Evolutionary conservation across 2,113 vertebrate genomes (phyloP).

Genomic region (Burhinus bistriatus): DNA sequence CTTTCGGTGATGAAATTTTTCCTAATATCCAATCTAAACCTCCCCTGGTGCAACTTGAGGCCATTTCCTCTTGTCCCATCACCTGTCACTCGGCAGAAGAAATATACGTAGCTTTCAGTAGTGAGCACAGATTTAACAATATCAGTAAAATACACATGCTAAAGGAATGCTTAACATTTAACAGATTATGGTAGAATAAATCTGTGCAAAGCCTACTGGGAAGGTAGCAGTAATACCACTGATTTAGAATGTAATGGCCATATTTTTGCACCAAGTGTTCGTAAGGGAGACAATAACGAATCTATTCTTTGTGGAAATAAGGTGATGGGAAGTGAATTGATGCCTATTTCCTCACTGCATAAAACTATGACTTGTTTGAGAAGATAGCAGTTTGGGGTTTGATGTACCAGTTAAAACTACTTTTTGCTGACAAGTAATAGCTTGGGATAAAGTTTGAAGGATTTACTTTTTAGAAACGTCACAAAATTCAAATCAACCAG

Average conservation of each 20-base stretch:
- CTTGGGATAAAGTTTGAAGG: background rate
- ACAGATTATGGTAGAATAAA: background rate
- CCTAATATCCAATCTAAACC: too few relatives aligned
- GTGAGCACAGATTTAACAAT: background rate
- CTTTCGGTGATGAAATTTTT: too few relatives aligned
- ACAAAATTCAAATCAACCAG: background rate
- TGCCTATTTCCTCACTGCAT: background rate
- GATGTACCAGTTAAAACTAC: background rate
- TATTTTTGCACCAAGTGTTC: background rate
- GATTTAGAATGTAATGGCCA: background rate
- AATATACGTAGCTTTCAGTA: background rate
- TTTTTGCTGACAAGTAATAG: background rate
- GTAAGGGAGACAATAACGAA: background rate
- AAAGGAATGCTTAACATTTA: background rate
- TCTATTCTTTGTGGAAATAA: background rate
- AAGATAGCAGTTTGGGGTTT: background rate
- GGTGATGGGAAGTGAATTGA: background rate
- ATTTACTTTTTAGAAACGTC: background rate
- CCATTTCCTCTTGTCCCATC: too few relatives aligned
- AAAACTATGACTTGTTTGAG: background rate
- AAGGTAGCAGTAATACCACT: background rate
- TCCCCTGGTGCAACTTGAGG: too few relatives aligned
- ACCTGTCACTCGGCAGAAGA: too few relatives aligned
- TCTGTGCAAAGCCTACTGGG: background rate
- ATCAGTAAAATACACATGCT: background rate